Base-by-base conservation (phyloP, 1,140 invertebrate species). In the Drosophila azteca region DNA sequence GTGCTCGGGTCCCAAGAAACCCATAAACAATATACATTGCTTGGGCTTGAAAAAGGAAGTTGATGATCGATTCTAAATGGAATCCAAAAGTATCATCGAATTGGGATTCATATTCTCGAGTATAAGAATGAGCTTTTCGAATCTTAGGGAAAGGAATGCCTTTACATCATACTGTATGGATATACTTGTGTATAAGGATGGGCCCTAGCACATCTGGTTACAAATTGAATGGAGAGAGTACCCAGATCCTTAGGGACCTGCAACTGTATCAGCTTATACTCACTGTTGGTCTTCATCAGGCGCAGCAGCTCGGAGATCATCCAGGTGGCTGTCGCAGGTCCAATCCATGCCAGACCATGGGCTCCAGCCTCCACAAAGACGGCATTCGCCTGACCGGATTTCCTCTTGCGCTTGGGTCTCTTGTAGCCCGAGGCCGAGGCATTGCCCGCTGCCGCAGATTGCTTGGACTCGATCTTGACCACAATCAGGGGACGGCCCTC, bases 291-390 rank as follows among this genome's bases (percentile, higher is more conserved):
- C 49, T 93, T 93, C 74, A 94, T 93, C 44, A 94, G 93, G 77
- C 95, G 95, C 1, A 96, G 94, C 22, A 97, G 91, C 70, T 96
- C 94, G 65, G 94, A 94, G 29, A 97, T 91, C 66, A 97, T 95
- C 93, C 95, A 97, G 8, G 96, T 94, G 44, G 95, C 94, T 1
- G 96, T 95, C 0, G 96, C 96, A 1, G 96, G 95, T 20, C 96
- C 93, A 66, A 97, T 96, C 97, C 97, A 98, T 92, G 97, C 97
- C 44, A 96, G 89, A 0, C 95, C 96, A 81, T 97, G 97, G 58
- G 95, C 95, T 1, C 96, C 94, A 15, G 93, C 94, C 51, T 95
- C 95, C 26, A 95, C 91, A 78, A 95, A 94, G 29, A 95, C 93
- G 0, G 93, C 93, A 55, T 91, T 91, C 29, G 95, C 94, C 68